Conservation (phyloP, 2,113 vertebrate species). For the Hemibagrus wyckioides region DNA sequence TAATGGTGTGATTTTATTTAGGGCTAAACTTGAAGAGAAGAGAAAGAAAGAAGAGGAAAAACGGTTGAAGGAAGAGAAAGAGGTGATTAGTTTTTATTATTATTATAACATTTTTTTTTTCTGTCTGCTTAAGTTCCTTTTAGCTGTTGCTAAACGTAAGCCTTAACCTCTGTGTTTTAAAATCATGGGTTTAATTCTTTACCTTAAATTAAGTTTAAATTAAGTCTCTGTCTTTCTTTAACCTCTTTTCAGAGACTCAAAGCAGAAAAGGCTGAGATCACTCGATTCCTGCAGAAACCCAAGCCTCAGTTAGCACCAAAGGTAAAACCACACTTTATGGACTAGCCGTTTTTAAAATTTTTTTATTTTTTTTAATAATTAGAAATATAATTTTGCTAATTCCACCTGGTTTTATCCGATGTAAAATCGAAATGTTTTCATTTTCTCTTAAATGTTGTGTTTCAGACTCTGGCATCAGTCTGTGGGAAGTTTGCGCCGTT, state of each 20-base stretch:
- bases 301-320: conserved; percentile 90
- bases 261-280: conserved; percentile 94
- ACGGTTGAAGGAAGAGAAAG: conserved; percentile 91
- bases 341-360: background rate
- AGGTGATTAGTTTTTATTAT: conserved; percentile 70
- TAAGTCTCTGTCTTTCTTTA: background rate
- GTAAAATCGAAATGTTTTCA: background rate
- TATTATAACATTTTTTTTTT: background rate
- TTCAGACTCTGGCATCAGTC: conserved; percentile 88
- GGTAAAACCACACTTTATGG: conserved; percentile 68
- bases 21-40: conserved; percentile 95
- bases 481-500: conserved; percentile 98
- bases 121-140: background rate
- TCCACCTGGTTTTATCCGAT: background rate
- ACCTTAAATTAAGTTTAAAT: background rate
- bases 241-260: conserved; percentile 81
- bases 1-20: conserved; percentile 58
- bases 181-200: background rate
- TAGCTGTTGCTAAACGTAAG: background rate
- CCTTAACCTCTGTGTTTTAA: background rate
- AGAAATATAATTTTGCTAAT: no score
- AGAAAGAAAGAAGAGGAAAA: conserved; percentile 96
- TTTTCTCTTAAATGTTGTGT: background rate
- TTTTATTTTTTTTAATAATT: background rate
- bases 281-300: conserved; percentile 92